Base-by-base conservation (phyloP, 2,113 vertebrate genomes). In the Siniperca knerii region DNA sequence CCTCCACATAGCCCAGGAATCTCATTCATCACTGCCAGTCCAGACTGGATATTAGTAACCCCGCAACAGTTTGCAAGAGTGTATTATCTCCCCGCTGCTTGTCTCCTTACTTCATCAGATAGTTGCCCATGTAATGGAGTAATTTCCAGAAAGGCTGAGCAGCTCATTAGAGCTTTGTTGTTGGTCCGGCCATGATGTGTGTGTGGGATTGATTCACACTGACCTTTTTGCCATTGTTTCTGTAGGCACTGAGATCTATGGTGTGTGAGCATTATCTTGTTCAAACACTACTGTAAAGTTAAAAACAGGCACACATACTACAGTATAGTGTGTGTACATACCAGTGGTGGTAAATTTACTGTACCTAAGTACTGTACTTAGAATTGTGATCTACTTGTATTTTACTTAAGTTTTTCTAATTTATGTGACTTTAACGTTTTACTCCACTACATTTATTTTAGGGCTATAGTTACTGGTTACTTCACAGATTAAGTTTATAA, bases 11-110 rank as follows among this genome's bases (percentile, higher is more conserved):
- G 82, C 13, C 76, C 81, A 69, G 77, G 87, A 90, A 85, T 92
- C 93, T 90, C 92, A 94, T 94, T 95, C 84, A 94, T 95, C 93
- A 94, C 75, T 88, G 89, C 89, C 90, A 89, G 81, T 85, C 84
- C 78, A 29, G 21, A 80, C 77, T 90, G 88, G 83, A 87, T 90
- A 91, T 93, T 91, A 92, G 90, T 84, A 82, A 85, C 77, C 73
- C 74, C 8, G 66, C 87, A 90, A 85, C 85, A 84, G 75, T 64
- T 82, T 82, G 85, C 33, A 50, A 20, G 77, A 85, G 89, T 91
- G 87, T 87, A 91, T 94, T 93, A 93, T 94, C 90, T 91, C 78
- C 74, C 67, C 29, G 25, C 77, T 46, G 79, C 81, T 88, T 83
- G 85, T 92, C 90, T 90, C 68, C 72, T 79, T 82, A 78, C 91